phyloP scores from a whole-genome alignment of 2,113 vertebrate species.

The Scomber scombrus region DNA sequence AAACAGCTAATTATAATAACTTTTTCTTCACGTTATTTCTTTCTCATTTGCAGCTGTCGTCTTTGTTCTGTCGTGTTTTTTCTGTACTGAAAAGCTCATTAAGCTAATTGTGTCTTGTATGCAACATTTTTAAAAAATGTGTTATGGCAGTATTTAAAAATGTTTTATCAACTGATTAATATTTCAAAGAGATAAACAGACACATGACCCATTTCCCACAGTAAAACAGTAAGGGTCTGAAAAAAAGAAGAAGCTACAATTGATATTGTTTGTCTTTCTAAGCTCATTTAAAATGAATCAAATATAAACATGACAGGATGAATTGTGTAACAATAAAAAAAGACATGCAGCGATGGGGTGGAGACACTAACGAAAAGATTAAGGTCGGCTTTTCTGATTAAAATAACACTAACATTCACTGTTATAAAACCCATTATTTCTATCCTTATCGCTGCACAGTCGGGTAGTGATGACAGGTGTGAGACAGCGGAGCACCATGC shows the following conservation, averaged over 20 bases:
- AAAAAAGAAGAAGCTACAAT: not conserved
- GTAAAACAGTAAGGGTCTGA: conserved; percentile 18
- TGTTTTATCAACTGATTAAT: not conserved
- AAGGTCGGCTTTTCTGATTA: conserved; percentile 27
- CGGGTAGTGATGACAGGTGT: conserved; percentile 22
- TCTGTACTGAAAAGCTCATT: not conserved
- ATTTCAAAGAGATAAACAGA: not conserved
- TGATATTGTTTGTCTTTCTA: conserved; percentile 5
- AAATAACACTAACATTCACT: conserved; percentile 18
- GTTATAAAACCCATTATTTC: conserved; percentile 31
- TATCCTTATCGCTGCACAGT: not conserved
- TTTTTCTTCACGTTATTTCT: too few relatives aligned
- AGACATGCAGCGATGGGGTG: not conserved
- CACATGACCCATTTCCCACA: not conserved
- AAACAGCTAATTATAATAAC: too few relatives aligned
- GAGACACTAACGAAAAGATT: conserved; percentile 24
- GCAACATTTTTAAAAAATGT: not conserved
- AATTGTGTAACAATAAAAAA: conserved; percentile 7
- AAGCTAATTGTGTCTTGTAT: too few relatives aligned
- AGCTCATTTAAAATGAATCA: conserved; percentile 20
- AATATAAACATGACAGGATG: conserved; percentile 15
- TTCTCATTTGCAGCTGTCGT: too few relatives aligned
- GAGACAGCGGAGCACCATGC: not conserved
- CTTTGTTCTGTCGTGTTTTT: not conserved
- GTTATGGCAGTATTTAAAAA: conserved; percentile 1